Percentiles rank a stretch among this genome's conserved stretches.
phyloP scores from a whole-genome alignment of 2,797 vertebrate species.

The Rhynchotus rufescens region DNA sequence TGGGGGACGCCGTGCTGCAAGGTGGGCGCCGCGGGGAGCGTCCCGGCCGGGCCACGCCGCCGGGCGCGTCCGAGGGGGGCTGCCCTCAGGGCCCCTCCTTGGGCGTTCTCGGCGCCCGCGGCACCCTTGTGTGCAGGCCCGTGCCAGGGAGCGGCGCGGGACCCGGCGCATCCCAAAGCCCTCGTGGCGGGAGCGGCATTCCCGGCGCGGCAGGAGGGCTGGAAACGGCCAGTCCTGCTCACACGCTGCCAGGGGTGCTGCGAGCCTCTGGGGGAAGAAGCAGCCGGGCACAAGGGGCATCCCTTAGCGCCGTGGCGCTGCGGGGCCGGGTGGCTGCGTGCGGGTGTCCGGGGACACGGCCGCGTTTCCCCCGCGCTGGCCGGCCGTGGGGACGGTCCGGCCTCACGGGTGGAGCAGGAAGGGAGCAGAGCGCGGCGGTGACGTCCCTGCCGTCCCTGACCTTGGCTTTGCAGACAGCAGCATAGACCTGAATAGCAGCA shows the following conservation, averaged over 20 bases:
- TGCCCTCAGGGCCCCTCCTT: neutral
- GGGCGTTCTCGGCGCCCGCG: fast-evolving
- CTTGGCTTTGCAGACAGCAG: slow-evolving; percentile 62
- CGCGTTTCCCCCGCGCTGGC: too few relatives aligned
- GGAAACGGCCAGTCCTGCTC: too few relatives aligned
- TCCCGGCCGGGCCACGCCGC: neutral
- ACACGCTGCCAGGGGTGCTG: neutral
- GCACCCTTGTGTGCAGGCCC: neutral
- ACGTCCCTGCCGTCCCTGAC: neutral
- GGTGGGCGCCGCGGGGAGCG: neutral
- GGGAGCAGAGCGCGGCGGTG: neutral
- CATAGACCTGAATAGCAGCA: slow-evolving; percentile 56
- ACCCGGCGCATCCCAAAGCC: too few relatives aligned
- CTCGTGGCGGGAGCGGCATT: too few relatives aligned
- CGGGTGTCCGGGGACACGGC: neutral
- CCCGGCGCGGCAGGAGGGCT: too few relatives aligned
- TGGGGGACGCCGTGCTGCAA: slow-evolving; percentile 73
- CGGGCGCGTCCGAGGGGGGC: neutral
- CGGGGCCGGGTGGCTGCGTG: neutral
- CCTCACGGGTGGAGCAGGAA: neutral
- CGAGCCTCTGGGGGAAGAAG: neutral
- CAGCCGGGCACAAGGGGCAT: too few relatives aligned
- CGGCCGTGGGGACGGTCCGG: neutral
- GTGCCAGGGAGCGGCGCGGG: too few relatives aligned
- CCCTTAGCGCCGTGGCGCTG: neutral